phyloP scores from a whole-genome alignment of 2,113 vertebrate genomes.

The Psammodynastes pulverulentus region DNA sequence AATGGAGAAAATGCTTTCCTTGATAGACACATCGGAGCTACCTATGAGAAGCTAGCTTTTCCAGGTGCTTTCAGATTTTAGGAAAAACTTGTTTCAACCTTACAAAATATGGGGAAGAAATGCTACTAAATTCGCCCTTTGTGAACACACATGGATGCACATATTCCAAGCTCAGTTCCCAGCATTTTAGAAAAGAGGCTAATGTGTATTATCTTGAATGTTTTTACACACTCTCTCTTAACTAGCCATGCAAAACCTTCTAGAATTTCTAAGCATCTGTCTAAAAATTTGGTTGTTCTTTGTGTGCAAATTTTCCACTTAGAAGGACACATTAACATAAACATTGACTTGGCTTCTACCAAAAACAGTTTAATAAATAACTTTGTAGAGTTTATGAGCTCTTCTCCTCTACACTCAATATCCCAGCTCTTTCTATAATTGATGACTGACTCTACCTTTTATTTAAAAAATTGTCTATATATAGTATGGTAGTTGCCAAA shows the following conservation, averaged over 20 bases:
- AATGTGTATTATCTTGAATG: not conserved
- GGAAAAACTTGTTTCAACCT: not conserved
- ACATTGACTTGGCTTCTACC: not conserved
- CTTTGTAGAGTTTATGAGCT: not conserved
- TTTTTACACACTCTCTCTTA: not conserved
- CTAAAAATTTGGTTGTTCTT: not conserved
- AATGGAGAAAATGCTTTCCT: not conserved
- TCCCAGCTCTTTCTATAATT: not conserved
- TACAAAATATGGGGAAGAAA: not conserved
- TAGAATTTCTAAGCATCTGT: not conserved
- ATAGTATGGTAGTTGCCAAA: not conserved
- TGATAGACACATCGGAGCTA: not conserved
- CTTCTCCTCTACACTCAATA: not conserved
- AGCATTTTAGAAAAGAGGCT: not conserved
- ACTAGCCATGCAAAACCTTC: not conserved
- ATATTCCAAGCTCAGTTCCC: not conserved
- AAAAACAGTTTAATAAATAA: not conserved
- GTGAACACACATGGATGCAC: not conserved
- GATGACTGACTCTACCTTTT: not conserved
- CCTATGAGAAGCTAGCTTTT: not conserved
- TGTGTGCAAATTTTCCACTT: not conserved
- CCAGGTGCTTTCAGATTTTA: not conserved
- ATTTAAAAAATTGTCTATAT: not conserved
- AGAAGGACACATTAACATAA: not conserved
- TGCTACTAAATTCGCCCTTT: not conserved